A percentile compares a stretch with the other conserved stretches of the same genome.
phyloP scores from a whole-genome alignment of 2,113 vertebrate species.

The Saimiri boliviensis region DNA sequence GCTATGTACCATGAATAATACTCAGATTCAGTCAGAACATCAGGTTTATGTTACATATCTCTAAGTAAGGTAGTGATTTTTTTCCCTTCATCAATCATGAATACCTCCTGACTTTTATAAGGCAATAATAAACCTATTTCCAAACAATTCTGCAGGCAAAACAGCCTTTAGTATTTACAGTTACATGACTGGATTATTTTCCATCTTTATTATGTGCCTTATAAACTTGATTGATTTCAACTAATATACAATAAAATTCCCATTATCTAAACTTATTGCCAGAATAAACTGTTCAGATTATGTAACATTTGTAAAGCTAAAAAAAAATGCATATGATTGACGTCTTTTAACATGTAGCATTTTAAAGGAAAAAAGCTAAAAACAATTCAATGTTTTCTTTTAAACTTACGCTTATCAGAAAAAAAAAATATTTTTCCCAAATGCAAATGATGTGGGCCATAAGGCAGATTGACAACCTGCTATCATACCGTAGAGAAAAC shows the following conservation, averaged over 20 bases:
- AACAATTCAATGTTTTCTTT: constrained; percentile 39
- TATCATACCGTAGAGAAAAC: neutral
- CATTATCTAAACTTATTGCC: constrained; percentile 17
- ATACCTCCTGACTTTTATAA: constrained; percentile 70
- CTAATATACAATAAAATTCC: constrained; percentile 52
- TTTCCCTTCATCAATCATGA: constrained; percentile 72
- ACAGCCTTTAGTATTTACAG: constrained; percentile 63
- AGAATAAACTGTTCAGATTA: constrained; percentile 18
- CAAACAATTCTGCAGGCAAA: constrained; percentile 68
- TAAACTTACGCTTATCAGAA: neutral
- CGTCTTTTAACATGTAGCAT: constrained; percentile 6
- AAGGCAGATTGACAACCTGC: neutral
- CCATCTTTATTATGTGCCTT: constrained; percentile 57
- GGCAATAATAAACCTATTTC: constrained; percentile 65
- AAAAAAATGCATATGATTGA: neutral
- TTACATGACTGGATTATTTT: constrained; percentile 73
- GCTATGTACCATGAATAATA: constrained; percentile 87
- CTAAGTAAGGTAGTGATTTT: constrained; percentile 84
- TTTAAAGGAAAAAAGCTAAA: constrained; percentile 52
- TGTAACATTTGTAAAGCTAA: constrained; percentile 33
- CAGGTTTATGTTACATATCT: constrained; percentile 84
- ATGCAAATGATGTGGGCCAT: constrained; percentile 4
- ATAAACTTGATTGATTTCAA: constrained; percentile 61
- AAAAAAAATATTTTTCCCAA: constrained; percentile 29
- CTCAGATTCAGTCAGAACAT: constrained; percentile 87